Percentiles rank a stretch among this genome's conserved stretches.
Conservation (phyloP, 2,888 invertebrate species). For the Caenorhabditis virilis region DNA sequence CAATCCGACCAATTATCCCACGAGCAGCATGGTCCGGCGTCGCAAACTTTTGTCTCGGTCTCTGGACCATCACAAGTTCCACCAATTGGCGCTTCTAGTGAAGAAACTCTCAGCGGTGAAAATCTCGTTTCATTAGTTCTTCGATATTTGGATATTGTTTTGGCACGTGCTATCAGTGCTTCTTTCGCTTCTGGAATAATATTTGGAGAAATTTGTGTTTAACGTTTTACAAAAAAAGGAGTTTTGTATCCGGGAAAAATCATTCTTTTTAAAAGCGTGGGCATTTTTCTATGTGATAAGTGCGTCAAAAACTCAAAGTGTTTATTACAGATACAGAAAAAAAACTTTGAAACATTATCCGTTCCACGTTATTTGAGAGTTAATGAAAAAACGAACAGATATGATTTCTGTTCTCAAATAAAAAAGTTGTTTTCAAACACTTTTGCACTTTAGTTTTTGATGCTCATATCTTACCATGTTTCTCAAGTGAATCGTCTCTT, state of each 20-base stretch:
- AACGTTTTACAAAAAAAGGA: neutral
- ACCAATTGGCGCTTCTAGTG: slow-evolving; percentile 28
- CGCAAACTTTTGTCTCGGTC: slow-evolving; percentile 50
- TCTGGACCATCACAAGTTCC: slow-evolving; percentile 52
- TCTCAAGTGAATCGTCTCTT: slow-evolving; percentile 34
- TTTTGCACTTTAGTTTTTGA: no score
- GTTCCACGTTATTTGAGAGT: no score
- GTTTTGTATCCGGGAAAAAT: neutral
- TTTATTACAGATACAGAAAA: no score
- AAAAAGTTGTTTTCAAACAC: neutral
- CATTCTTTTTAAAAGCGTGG: no score
- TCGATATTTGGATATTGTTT: slow-evolving; percentile 34
- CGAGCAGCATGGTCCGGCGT: slow-evolving; percentile 53
- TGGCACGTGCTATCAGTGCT: slow-evolving; percentile 36
- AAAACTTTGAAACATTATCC: no score
- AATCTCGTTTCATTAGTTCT: slow-evolving; percentile 17
- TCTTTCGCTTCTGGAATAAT: slow-evolving; percentile 36
- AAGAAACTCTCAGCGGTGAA: neutral
- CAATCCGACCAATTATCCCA: slow-evolving; percentile 54
- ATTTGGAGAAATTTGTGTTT: neutral
- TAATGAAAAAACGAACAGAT: no score
- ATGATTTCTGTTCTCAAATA: neutral
- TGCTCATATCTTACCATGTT: slow-evolving; percentile 20
- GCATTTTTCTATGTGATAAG: no score
- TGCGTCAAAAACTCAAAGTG: no score